Conservation (phyloP, 2,797 vertebrate species). For the Vespertilio murinus region DNA sequence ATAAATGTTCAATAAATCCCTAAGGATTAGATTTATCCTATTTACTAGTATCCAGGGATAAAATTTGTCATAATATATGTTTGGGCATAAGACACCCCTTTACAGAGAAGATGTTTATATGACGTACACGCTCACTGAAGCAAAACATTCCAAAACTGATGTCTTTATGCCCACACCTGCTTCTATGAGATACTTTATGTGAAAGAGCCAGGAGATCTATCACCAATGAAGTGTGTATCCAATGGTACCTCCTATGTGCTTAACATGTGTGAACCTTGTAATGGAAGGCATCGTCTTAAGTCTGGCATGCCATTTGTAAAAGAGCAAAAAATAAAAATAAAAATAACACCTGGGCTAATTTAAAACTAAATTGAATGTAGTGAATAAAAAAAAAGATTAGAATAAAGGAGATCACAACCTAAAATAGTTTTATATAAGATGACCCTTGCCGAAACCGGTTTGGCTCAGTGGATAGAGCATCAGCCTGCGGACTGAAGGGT, state of each 20-base stretch:
- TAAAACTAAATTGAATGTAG: neutral
- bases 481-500: no score
- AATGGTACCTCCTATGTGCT: neutral
- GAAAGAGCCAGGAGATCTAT: neutral
- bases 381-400: neutral
- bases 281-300: neutral
- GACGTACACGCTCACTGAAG: neutral
- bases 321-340: conserved; percentile 44
- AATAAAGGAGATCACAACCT: neutral
- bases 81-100: neutral
- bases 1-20: neutral
- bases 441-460: no score
- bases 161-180: neutral
- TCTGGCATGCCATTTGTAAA: neutral
- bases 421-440: neutral
- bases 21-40: neutral
- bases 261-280: neutral
- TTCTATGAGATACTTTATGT: neutral
- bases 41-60: neutral
- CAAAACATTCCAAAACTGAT: neutral
- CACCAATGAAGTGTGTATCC: neutral
- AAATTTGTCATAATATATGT: conserved; percentile 38
- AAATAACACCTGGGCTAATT: neutral
- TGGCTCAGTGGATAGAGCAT: no score
- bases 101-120: neutral